Conservation (phyloP, 1,140 invertebrate genomes). For the Coptotermes formosanus region DNA sequence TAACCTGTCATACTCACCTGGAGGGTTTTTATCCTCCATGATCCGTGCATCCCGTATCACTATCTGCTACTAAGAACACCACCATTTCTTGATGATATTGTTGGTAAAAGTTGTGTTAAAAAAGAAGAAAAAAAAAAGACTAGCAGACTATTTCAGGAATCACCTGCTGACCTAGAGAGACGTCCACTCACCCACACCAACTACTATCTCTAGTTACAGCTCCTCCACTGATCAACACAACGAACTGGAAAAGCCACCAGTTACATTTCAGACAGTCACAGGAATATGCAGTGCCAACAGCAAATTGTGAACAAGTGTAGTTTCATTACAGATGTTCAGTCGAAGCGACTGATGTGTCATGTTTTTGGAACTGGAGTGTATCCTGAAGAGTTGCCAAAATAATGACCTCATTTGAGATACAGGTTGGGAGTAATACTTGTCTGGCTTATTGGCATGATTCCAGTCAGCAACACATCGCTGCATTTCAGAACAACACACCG, state of each 20-base stretch:
- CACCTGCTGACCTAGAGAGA: not conserved
- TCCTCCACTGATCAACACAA: not conserved
- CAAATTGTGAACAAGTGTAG: not conserved
- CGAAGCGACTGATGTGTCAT: not conserved
- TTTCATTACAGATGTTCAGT: not conserved
- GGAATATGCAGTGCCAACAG: too few relatives aligned
- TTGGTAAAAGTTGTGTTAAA: not conserved
- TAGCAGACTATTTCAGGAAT: slow-evolving; percentile 21
- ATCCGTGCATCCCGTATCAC: not conserved
- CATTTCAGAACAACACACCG: too few relatives aligned
- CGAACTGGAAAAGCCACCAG: not conserved
- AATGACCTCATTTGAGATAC: slow-evolving; percentile 7
- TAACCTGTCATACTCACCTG: not conserved
- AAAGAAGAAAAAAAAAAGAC: not conserved
- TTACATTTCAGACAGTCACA: not conserved
- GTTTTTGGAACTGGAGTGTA: not conserved
- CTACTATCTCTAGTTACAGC: not conserved
- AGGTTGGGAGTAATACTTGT: not conserved
- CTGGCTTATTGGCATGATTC: not conserved
- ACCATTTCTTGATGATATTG: not conserved
- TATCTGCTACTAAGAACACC: not conserved
- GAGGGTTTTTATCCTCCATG: not conserved
- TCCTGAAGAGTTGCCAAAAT: slow-evolving; percentile 11
- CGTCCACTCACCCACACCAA: not conserved
- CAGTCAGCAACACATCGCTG: not conserved